Evolutionary conservation across 2,888 invertebrate species (phyloP).

Genomic region (Thera britannica): DNA sequence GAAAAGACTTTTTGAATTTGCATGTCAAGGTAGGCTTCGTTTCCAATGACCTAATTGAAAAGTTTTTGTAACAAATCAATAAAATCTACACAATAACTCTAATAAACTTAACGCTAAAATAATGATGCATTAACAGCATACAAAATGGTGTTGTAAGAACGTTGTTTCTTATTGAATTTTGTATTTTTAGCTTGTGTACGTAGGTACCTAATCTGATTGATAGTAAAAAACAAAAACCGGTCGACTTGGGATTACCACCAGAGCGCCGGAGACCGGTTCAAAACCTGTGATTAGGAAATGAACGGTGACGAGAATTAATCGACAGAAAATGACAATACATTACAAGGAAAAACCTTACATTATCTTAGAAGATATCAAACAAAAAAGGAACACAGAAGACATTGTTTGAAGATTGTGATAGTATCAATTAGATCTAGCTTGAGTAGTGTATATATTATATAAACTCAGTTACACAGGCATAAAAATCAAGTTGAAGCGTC

Average conservation of each 20-base stretch:
- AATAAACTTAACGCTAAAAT: not conserved
- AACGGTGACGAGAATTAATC: conserved; percentile 27
- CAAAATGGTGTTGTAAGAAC: no score
- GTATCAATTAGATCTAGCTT: not conserved
- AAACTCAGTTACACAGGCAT: not conserved
- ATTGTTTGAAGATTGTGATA: conserved; percentile 1
- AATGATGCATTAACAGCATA: not conserved
- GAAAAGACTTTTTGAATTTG: not conserved
- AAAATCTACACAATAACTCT: not conserved
- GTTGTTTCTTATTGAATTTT: not conserved
- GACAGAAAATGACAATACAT: conserved; percentile 27
- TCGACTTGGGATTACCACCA: conserved; percentile 37
- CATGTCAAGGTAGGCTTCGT: conserved; percentile 21
- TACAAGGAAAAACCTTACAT: conserved; percentile 33
- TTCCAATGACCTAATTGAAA: conserved; percentile 3
- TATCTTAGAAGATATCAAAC: not conserved
- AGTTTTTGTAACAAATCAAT: conserved; percentile 5
- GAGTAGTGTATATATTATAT: not conserved
- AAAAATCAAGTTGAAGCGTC: conserved; percentile 11
- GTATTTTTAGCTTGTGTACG: conserved; percentile 5
- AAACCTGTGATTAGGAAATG: conserved; percentile 38
- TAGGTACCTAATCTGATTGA: conserved; percentile 7
- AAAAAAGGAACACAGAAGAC: conserved; percentile 10
- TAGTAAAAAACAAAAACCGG: conserved; percentile 33
- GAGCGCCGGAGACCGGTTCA: conserved; percentile 30